phyloP scores from a whole-genome alignment of 1,140 invertebrate genomes.

The Dreissena rostriformis region DNA sequence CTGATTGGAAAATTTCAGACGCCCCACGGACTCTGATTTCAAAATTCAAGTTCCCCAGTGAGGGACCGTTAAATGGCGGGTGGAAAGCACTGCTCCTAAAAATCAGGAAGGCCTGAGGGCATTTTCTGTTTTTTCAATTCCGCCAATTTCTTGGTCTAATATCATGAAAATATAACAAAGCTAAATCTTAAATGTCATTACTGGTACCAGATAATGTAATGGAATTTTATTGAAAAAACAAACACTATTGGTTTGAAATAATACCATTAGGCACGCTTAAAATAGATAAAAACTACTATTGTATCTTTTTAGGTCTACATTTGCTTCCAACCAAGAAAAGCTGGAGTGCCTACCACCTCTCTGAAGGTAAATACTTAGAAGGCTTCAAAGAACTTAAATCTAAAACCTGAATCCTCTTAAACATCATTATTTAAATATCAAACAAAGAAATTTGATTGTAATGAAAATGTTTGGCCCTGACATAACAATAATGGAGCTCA shows the following conservation, averaged over 20 bases:
- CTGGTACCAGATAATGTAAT: too few species aligned
- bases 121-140: too few species aligned
- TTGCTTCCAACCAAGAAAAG: constrained; percentile 10
- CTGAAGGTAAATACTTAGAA: background rate
- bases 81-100: too few species aligned
- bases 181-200: too few species aligned
- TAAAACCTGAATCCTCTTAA: background rate
- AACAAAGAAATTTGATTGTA: background rate
- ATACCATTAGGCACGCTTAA: background rate
- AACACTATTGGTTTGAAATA: background rate
- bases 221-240: too few species aligned
- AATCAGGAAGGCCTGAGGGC: too few species aligned
- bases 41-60: too few species aligned
- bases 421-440: background rate
- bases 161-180: too few species aligned
- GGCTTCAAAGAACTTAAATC: background rate
- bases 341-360: constrained; percentile 40
- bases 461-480: background rate
- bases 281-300: background rate
- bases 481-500: background rate
- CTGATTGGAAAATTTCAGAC: too few species aligned
- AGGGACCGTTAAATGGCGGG: too few species aligned
- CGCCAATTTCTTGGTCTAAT: too few species aligned
- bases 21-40: too few species aligned
- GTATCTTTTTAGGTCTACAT: constrained; percentile 22